Conservation (phyloP, 2,113 vertebrate species). For the Cololabis saira region DNA sequence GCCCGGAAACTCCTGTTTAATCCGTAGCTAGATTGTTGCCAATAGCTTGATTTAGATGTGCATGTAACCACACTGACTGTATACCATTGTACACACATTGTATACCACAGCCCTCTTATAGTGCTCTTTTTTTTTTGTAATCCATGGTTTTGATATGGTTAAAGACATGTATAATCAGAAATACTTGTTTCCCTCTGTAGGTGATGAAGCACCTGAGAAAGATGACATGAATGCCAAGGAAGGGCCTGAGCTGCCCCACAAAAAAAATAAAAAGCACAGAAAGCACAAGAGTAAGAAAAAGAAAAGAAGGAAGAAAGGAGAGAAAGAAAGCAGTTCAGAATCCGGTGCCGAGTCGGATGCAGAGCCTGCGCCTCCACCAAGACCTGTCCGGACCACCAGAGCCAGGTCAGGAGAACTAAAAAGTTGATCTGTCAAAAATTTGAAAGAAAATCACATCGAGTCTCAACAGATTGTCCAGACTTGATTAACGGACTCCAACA, state of each 20-base stretch:
- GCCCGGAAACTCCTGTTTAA: too few relatives aligned
- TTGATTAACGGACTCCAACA: background rate
- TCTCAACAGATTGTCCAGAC: background rate
- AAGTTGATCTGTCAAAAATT: too few relatives aligned
- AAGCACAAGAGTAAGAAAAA: slow-evolving; percentile 99
- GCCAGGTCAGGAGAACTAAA: slow-evolving; percentile 66
- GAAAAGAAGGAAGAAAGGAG: slow-evolving; percentile 92
- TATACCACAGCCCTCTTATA: too few relatives aligned
- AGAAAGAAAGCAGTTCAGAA: slow-evolving; percentile 88
- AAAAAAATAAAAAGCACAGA: slow-evolving; percentile 96
- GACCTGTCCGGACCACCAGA: slow-evolving; percentile 77
- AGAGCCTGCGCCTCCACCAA: slow-evolving; percentile 70
- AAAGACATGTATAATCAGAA: too few relatives aligned
- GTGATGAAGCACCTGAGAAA: slow-evolving; percentile 73
- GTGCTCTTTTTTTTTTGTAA: background rate
- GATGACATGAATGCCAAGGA: slow-evolving; percentile 83
- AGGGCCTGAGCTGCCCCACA: slow-evolving; percentile 85
- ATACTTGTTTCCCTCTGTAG: slow-evolving; percentile 42
- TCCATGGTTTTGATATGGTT: too few relatives aligned
- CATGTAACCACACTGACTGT: too few relatives aligned
- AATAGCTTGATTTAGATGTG: too few relatives aligned
- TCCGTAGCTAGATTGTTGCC: too few relatives aligned
- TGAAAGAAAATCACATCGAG: too few relatives aligned
- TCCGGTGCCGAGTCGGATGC: slow-evolving; percentile 81
- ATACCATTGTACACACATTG: too few relatives aligned